These are phyloP conservation scores for Yponomeuta malinellus DNA, from an alignment of 2,888 invertebrate genomes.

Conservation along the genomic window DNA sequence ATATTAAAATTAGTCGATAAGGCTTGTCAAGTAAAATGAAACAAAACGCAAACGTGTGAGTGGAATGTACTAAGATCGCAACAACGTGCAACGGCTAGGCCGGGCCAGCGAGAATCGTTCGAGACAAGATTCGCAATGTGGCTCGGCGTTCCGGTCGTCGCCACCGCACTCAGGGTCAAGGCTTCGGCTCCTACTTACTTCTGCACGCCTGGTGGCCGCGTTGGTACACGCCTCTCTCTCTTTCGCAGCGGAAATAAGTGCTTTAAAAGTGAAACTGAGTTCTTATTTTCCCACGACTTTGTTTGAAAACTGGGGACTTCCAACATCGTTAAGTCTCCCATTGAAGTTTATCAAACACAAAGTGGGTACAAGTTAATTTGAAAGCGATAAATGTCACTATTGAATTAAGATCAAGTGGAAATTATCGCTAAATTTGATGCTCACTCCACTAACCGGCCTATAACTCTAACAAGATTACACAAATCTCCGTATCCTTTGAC, in stretches of 20 bases:
- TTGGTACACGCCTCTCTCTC: conserved; percentile 40
- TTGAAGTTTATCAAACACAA: background rate
- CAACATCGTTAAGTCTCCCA: background rate
- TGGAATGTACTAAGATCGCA: conserved; percentile 63
- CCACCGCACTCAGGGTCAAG: conserved; percentile 74
- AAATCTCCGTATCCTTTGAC: conserved; percentile 67
- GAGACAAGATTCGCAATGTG: conserved; percentile 65
- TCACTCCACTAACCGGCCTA: conserved; percentile 44
- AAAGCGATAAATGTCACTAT: conserved; percentile 41
- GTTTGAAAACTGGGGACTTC: background rate
- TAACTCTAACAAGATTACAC: conserved; percentile 71
- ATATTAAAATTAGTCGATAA: background rate
- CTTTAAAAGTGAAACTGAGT: conserved; percentile 62
- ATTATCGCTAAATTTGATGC: conserved; percentile 53
- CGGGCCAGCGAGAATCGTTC: conserved; percentile 55
- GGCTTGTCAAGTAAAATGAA: conserved; percentile 4
- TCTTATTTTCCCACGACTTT: conserved; percentile 31
- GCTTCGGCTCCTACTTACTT: conserved; percentile 63
- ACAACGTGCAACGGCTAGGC: conserved; percentile 45
- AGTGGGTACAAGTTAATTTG: conserved; percentile 16
- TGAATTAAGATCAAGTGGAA: conserved; percentile 30
- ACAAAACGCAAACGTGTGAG: conserved; percentile 48
- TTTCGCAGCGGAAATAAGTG: conserved; percentile 41
- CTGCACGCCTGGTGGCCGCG: conserved; percentile 59
- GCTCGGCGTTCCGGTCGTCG: conserved; percentile 74